These are phyloP conservation scores for Amphiduros pacificus DNA, from an alignment of 2,888 invertebrate genomes.

Conservation along the genomic window DNA sequence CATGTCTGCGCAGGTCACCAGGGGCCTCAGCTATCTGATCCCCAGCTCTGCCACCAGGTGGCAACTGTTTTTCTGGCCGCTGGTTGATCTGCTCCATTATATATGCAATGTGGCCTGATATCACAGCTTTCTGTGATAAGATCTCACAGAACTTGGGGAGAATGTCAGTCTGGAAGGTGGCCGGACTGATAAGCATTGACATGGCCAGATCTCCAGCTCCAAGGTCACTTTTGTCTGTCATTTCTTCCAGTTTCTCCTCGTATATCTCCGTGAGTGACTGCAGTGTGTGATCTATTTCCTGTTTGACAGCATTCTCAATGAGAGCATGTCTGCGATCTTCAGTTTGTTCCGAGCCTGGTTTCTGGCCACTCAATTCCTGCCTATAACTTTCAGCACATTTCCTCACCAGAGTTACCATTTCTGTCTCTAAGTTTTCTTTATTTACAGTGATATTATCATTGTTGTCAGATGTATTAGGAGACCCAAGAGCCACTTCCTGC, in stretches of 20 bases:
- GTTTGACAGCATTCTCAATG: slow-evolving; percentile 1
- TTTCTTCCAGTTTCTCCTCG: slow-evolving; percentile 8
- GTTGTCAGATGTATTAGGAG: too few relatives aligned
- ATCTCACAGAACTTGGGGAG: slow-evolving; percentile 60
- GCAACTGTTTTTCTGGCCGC: background rate
- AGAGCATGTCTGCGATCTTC: slow-evolving; percentile 1
- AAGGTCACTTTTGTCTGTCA: background rate
- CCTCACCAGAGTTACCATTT: background rate
- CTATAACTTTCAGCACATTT: background rate
- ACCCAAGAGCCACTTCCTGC: background rate
- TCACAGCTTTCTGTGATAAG: slow-evolving; percentile 72
- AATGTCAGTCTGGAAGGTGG: background rate
- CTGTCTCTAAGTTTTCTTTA: background rate
- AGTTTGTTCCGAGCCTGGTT: background rate
- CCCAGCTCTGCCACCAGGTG: background rate
- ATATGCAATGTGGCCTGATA: slow-evolving; percentile 47
- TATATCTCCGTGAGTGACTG: background rate
- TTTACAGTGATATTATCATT: too few relatives aligned
- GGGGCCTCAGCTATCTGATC: background rate
- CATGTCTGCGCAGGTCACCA: slow-evolving; percentile 2
- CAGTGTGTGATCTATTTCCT: background rate
- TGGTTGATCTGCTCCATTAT: slow-evolving; percentile 30
- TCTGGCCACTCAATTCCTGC: background rate
- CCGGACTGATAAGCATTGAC: background rate
- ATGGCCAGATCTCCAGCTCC: background rate